Evolutionary conservation across 2,888 invertebrate genomes (phyloP), one percentile per base, ranked within the genome.

Genomic region (Sinohyriopsis cumingii): DNA sequence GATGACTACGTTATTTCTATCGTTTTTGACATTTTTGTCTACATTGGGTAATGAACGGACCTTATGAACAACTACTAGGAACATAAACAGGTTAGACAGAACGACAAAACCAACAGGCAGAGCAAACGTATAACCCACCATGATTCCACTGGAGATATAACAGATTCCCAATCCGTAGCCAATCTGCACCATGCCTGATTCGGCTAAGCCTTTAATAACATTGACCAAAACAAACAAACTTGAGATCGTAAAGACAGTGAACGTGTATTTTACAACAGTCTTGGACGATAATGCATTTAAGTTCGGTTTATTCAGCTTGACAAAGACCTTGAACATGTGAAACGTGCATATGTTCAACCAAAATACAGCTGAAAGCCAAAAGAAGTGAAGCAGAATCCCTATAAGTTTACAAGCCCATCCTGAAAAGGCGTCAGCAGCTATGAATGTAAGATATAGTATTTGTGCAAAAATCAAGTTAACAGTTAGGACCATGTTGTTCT

Each of bases 81-180:
- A 69, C 73, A 76, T 73, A 0, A 55, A 25, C 1, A 76, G 20
- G 56, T 73, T 76, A 53, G 69, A 33, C 3, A 68, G 18, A 55
- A 69, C 22, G 7, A 76, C 69, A 22, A 73, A 9, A 18, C 61
- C 66, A 18, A 69, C 60, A 0, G 76, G 76, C 19, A 76, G 22
- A 54, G 67, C 70, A 55, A 76, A 74, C 3, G 68, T 70, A 22
- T 60, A 68, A 5, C 65, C 22, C 5, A 74, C 18, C 66, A 65
- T 68, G 25, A 57, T 68, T 55, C 62, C 59, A 1, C 68, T 63
- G 22, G 66, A 65, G 5, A 77, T 72, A 60, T 74, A 77, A 54
- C 76, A 77, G n/a, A 62, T 55, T 24, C n/a, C 59, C 24, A 33
- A 62, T 7, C 76, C 76, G 56, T 76, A 76, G 9, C 76, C 76